Evolutionary conservation across 2,888 invertebrate species (phyloP).

Genomic region (Cremastinae sp.): DNA sequence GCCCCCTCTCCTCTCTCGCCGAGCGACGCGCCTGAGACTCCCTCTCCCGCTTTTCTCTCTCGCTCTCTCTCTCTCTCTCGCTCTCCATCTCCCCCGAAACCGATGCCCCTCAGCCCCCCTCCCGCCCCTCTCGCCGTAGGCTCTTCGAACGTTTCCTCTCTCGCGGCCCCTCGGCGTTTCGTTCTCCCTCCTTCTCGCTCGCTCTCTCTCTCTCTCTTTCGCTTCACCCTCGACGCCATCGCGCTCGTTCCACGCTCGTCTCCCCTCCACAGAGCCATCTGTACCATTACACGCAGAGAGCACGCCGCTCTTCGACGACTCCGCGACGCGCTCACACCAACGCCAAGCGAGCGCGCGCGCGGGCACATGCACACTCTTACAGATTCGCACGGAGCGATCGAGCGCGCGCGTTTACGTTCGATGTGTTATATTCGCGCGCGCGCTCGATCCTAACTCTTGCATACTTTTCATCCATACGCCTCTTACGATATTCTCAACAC

Average conservation of each 20-base stretch:
- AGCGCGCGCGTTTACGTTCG: constrained; percentile 51
- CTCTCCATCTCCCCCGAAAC: constrained; percentile 48
- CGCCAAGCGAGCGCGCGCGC: too few relatives aligned
- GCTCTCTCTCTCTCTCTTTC: constrained; percentile 48
- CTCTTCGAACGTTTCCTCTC: constrained; percentile 56
- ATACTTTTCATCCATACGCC: constrained; percentile 14
- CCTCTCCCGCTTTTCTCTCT: constrained; percentile 43
- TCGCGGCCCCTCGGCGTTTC: constrained; percentile 39
- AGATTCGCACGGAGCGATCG: constrained; percentile 34
- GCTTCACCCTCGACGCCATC: constrained; percentile 23
- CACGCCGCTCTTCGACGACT: constrained; percentile 60
- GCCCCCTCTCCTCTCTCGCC: constrained; percentile 70
- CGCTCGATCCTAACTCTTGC: constrained; percentile 53
- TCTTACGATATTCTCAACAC: constrained; percentile 29
- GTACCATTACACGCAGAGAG: constrained; percentile 40
- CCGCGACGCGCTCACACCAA: constrained; percentile 26
- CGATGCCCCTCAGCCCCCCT: constrained; percentile 45
- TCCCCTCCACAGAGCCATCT: constrained; percentile 33
- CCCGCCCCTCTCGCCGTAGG: constrained; percentile 17
- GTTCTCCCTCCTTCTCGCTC: constrained; percentile 45
- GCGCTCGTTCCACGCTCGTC: constrained; percentile 40
- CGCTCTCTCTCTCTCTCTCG: constrained; percentile 29
- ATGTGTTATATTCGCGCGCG: constrained; percentile 47
- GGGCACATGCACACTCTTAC: constrained; percentile 6
- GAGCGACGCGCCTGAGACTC: constrained; percentile 64